phyloP scores from a whole-genome alignment of 2,888 invertebrate species.

The Cheilosia scutellata region DNA sequence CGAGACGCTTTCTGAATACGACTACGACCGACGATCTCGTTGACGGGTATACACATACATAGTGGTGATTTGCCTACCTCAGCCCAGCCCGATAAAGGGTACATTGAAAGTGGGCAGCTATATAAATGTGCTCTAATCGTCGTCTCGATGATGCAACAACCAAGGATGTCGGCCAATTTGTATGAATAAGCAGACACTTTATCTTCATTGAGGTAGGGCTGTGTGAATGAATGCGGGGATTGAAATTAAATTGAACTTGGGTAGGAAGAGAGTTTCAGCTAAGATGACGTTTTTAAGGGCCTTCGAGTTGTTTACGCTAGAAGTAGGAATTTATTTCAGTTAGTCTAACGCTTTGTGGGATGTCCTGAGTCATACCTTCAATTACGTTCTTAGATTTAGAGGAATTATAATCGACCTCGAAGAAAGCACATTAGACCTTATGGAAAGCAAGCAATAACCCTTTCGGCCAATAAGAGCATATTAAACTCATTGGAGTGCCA shows the following conservation, averaged over 20 bases:
- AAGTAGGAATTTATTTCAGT: too few relatives aligned
- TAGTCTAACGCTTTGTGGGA: too few relatives aligned
- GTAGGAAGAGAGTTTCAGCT: too few relatives aligned
- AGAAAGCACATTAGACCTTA: too few relatives aligned
- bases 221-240: neutral
- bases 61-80: constrained; percentile 28
- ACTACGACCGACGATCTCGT: constrained; percentile 42
- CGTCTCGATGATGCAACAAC: constrained; percentile 46
- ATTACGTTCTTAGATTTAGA: too few relatives aligned
- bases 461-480: too few relatives aligned
- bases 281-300: too few relatives aligned
- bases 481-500: too few relatives aligned
- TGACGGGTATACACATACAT: constrained; percentile 21
- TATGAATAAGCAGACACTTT: constrained; percentile 26
- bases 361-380: too few relatives aligned
- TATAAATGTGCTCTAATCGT: constrained; percentile 24
- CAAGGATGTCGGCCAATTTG: constrained; percentile 55
- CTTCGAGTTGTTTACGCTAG: too few relatives aligned
- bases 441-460: too few relatives aligned
- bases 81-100: neutral
- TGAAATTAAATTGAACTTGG: neutral
- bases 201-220: constrained; percentile 58
- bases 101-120: constrained; percentile 19
- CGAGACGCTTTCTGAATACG: constrained; percentile 64
- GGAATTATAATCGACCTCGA: too few relatives aligned